phyloP scores from a whole-genome alignment of 2,888 invertebrate species.

The Cinara cedri region DNA sequence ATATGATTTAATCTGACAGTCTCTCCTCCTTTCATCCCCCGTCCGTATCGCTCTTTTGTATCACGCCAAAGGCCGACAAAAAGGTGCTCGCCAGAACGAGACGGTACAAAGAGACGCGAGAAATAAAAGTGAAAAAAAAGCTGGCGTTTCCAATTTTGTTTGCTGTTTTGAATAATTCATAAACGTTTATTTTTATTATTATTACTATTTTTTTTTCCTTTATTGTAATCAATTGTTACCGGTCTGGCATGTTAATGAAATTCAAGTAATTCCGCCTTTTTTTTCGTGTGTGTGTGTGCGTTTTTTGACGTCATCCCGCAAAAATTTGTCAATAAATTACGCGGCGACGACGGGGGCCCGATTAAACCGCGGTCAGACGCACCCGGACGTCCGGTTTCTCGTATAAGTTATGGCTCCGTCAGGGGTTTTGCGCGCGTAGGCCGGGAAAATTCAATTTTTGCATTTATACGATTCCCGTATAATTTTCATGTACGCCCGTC shows the following conservation, averaged over 20 bases:
- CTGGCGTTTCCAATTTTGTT: slow-evolving; percentile 43
- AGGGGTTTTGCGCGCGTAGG: neutral
- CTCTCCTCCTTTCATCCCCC: neutral
- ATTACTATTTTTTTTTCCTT: neutral
- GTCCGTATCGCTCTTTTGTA: too few species aligned
- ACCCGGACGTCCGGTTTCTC: slow-evolving; percentile 17
- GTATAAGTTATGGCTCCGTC: slow-evolving; percentile 16
- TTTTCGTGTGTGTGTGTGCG: neutral
- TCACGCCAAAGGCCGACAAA: too few species aligned
- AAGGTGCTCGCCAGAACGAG: too few species aligned
- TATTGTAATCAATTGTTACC: slow-evolving; percentile 49
- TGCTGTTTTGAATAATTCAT: slow-evolving; percentile 51
- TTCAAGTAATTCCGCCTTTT: slow-evolving; percentile 28
- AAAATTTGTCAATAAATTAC: slow-evolving; percentile 32
- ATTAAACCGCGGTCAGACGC: neutral
- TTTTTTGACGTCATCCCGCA: slow-evolving; percentile 19
- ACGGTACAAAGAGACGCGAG: neutral
- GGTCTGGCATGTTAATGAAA: slow-evolving; percentile 48
- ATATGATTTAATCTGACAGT: slow-evolving; percentile 29
- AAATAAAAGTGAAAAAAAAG: slow-evolving; percentile 21
- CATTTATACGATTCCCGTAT: slow-evolving; percentile 4
- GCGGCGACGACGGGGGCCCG: neutral
- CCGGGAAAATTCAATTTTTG: neutral
- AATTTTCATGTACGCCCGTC: neutral
- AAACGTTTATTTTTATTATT: neutral